Evolutionary conservation across 2,888 invertebrate genomes (phyloP), one percentile per base, ranked within the genome.

Genomic region (Pemphredon lugubris): DNA sequence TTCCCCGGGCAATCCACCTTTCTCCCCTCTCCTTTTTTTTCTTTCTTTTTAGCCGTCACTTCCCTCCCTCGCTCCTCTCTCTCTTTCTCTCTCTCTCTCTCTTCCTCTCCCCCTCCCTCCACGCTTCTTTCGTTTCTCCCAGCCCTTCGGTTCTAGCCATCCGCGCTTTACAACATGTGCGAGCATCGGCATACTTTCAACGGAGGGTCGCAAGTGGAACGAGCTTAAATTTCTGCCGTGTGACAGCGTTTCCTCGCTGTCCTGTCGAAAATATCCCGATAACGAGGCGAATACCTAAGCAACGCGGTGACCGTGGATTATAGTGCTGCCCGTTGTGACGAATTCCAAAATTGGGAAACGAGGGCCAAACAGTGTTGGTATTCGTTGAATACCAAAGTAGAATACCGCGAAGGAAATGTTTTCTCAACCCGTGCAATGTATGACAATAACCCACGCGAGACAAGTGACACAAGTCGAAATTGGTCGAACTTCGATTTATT

Each of bases 1-100:
- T 79, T 83, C 75, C 65, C 73, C 58, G 44, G 67, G 64, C 65
- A 66, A 75, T 77, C 50, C 50, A 51, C 34, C 40, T 53, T 11
- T 53, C 37, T 13, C 37, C 20, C 1, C 16, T 23, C 18, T 5
- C 32, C 21, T 21, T 20, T 20, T 23, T 20, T 45, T 14, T 40
- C 16, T 3, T 7, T n/a, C 34, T 11, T 11, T 34, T 34, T 11
- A 34, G 11, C 34, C 34, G 11, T 34, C 11, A 3, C 26, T 34
- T 34, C 34, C 34, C 34, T n/a, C 34, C 4, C 1, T 34, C 45
- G 50, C 32, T 34, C 48, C 6, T 51, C 23, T 51, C 51, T 42
- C n/a, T 18, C 18, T 20, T 20, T 53, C 16, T 51, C 23, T 32
- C 42, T 42, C 13, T 18, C 1, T 2, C n/a, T 14, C 26, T 39